Conservation (phyloP, 2,797 vertebrate genomes). For the Loris lydekkerianus region DNA sequence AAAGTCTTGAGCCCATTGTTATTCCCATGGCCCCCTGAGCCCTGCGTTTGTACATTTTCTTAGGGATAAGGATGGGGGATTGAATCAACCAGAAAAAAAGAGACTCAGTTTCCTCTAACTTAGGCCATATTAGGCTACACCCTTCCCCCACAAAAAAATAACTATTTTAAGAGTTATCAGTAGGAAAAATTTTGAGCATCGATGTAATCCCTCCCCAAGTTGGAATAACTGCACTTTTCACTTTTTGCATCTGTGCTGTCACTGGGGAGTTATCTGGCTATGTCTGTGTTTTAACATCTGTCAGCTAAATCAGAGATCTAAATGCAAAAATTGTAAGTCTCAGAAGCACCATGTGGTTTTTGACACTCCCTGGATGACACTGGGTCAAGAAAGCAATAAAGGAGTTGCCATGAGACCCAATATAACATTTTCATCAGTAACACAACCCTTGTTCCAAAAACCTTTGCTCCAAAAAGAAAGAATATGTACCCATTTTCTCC, state of each 20-base stretch:
- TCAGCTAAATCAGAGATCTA: conserved; percentile 74
- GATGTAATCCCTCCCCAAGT: conserved; percentile 62
- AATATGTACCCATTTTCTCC: conserved; percentile 73
- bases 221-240: conserved; percentile 8
- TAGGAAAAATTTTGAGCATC: conserved; percentile 49
- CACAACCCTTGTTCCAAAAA: conserved; percentile 59
- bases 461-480: conserved; percentile 72
- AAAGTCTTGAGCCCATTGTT: not conserved
- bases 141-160: not conserved
- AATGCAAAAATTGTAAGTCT: conserved; percentile 42
- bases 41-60: conserved; percentile 45
- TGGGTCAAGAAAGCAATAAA: conserved; percentile 80
- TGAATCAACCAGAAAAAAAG: conserved; percentile 62
- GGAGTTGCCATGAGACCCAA: conserved; percentile 74
- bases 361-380: conserved; percentile 77
- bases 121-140: conserved; percentile 27
- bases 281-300: conserved; percentile 72
- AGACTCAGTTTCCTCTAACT: conserved; percentile 41
- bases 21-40: not conserved
- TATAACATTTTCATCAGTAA: conserved; percentile 75
- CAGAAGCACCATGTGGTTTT: conserved; percentile 78
- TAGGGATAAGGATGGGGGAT: not conserved
- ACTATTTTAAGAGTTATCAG: conserved; percentile 39
- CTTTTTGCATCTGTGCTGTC: conserved; percentile 7
- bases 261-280: conserved; percentile 70